phyloP scores from a whole-genome alignment of 2,888 invertebrate species.

The Pseudanteris insignis region DNA sequence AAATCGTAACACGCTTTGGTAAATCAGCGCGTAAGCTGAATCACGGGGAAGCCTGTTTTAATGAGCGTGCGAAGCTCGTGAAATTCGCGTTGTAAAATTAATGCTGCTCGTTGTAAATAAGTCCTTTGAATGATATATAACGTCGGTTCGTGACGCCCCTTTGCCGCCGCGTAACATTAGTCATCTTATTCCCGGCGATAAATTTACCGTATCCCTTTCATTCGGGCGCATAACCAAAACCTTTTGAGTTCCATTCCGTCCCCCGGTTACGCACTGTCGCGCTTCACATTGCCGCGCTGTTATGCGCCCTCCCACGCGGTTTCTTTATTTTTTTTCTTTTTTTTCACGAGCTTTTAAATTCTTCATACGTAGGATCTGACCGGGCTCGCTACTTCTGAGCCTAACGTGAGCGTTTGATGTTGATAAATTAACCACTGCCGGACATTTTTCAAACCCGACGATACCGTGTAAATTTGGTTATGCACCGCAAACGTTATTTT shows the following conservation, averaged over 20 bases:
- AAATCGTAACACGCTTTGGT: too few species aligned
- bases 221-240: conserved; percentile 45
- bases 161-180: conserved; percentile 37
- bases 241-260: conserved; percentile 51
- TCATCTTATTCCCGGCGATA: conserved; percentile 35
- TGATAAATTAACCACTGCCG: conserved; percentile 23
- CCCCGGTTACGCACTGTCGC: conserved; percentile 52
- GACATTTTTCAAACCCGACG: too few species aligned
- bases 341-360: conserved; percentile 45
- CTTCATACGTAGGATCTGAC: conserved; percentile 28
- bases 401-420: conserved; percentile 15
- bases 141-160: conserved; percentile 20
- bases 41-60: background rate
- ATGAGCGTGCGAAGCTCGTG: background rate
- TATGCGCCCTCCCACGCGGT: too few species aligned
- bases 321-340: too few species aligned
- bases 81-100: conserved; percentile 23
- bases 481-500: too few species aligned
- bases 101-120: conserved; percentile 25
- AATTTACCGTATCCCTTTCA: conserved; percentile 35
- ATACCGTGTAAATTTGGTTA: too few species aligned
- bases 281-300: conserved; percentile 31
- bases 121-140: conserved; percentile 32
- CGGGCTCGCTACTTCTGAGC: conserved; percentile 12
- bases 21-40: too few species aligned